Base-by-base conservation (phyloP, 2,888 invertebrate genomes). In the Eristalinus aeneus region DNA sequence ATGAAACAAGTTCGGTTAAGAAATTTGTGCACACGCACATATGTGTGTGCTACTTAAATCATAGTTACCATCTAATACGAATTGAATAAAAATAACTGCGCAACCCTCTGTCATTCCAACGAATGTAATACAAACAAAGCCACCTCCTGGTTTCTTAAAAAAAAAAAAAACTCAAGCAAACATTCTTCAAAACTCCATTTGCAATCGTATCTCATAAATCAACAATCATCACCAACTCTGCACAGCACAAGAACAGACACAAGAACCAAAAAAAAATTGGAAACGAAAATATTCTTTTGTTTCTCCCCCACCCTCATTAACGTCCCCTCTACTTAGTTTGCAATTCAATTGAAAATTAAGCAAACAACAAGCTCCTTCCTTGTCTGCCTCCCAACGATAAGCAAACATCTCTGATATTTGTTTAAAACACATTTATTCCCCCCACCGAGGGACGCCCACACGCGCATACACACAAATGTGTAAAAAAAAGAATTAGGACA, bases 341-440 rank as follows among this genome's bases (percentile, higher is more conserved):
- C 72, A 79, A 79, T 79, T 79, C 79, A 79, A 79, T 79, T 79
- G 72, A 73, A 79, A 79, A 79, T 73, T 61, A 73, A 73, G 72
- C 60, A 79, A 79, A 79, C 72, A 72, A 60, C 63, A 60, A 63
- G 34, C 72, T 58, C 54, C 72, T 27, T 5, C 27, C 5, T 5
- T 3, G 27, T 27, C 34, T 20, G 5, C 16, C 46, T 1, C 16
- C 46, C 1, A 16, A 23, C 31, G 64, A 32, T 64, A 67, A 39
- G 58, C 72, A 72, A 78, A 72, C 67, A 72, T 46, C 16, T 34
- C 54, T n/a, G 53, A 60, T 80, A 73, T 80, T 80, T 80, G 79
- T 80, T 80, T 80, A 80, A 80, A 80, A 63, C 79, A 80, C 74
- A 74, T 80, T 74, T 80, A 68, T 80, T 80, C 74, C 34, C 46